Conservation (phyloP, 2,113 vertebrate genomes). For the Campylorhamphus procurvoides region DNA sequence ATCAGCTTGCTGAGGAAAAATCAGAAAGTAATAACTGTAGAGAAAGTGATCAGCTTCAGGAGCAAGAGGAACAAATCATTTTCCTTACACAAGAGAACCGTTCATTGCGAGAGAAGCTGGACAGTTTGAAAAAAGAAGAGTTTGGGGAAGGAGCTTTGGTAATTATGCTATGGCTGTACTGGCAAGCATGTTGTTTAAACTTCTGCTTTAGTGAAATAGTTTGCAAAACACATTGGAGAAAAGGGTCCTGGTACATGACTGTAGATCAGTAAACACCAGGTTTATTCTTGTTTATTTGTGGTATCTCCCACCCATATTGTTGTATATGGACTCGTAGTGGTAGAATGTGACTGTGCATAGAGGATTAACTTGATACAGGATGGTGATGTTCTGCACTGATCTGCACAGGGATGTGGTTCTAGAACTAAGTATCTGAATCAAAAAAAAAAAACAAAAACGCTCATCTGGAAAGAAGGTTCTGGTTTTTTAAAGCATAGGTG, state of each 20-base stretch:
- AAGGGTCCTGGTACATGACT: neutral
- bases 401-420: neutral
- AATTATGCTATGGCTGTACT: neutral
- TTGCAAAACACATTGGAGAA: neutral
- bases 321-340: neutral
- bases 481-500: neutral
- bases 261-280: neutral
- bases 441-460: too few relatives aligned
- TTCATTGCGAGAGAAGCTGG: neutral
- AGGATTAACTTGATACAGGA: neutral
- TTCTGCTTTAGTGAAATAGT: neutral
- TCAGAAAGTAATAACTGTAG: neutral
- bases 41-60: neutral
- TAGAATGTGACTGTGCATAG: neutral
- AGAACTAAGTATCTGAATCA: neutral
- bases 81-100: slow-evolving; percentile 23
- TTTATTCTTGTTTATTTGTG: neutral
- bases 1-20: neutral
- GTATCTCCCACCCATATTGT: neutral
- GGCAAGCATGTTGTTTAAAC: neutral
- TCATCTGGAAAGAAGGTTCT: neutral
- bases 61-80: neutral
- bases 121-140: neutral
- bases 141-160: neutral
- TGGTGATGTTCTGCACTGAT: neutral